A percentile compares a stretch with the other conserved stretches of the same genome.
Conservation (phyloP, 2,888 invertebrate genomes). For the Bellardia pandia region DNA sequence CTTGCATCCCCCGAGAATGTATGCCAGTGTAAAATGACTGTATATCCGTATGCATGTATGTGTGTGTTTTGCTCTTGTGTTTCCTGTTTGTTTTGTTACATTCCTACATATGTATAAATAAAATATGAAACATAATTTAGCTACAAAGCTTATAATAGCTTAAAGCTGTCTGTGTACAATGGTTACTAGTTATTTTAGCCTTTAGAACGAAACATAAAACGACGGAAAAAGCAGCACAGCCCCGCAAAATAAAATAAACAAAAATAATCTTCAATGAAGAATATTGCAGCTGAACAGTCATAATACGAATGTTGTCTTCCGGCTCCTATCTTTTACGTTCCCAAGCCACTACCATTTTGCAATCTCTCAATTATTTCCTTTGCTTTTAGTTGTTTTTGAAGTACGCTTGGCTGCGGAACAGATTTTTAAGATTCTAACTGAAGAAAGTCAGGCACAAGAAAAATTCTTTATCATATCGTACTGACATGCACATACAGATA, state of each 20-base stretch:
- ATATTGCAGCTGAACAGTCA: conserved; percentile 45
- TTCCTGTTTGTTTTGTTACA: conserved; percentile 29
- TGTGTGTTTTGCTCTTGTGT: background rate
- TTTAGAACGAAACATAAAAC: background rate
- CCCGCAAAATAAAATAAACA: conserved; percentile 15
- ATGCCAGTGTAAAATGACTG: background rate
- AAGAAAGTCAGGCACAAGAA: background rate
- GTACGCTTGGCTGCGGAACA: conserved; percentile 43
- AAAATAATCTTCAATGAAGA: conserved; percentile 41
- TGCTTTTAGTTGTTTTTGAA: conserved; percentile 29
- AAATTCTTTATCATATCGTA: conserved; percentile 41
- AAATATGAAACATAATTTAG: conserved; percentile 66
- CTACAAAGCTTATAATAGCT: conserved; percentile 62
- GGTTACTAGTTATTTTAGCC: conserved; percentile 43
- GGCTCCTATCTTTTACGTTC: background rate
- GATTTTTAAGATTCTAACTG: conserved; percentile 33
- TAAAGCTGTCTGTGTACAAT: conserved; percentile 25
- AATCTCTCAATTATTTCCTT: conserved; percentile 40
- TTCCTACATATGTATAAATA: conserved; percentile 54
- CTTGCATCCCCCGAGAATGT: conserved; percentile 5
- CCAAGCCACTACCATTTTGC: background rate
- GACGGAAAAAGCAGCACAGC: too few species aligned
- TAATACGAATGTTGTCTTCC: conserved; percentile 39
- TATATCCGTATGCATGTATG: background rate
- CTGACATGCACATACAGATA: background rate